Base-by-base conservation (phyloP, 2,888 invertebrate species). In the Lycaena phlaeas region DNA sequence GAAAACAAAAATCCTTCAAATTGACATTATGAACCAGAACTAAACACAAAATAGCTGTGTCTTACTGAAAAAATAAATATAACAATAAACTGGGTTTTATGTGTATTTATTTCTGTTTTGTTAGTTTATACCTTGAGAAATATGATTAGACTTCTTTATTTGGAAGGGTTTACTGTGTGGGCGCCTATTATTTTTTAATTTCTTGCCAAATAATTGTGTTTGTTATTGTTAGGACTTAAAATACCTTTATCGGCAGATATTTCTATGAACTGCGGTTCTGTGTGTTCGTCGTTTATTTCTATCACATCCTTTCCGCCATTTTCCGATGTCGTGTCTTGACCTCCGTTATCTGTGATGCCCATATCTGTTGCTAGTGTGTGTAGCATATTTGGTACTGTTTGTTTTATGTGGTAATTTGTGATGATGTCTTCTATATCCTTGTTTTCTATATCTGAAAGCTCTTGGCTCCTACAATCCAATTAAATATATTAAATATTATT, bases 351-450 rank as follows among this genome's bases (percentile, higher is more conserved):
- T 3, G 1, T 10, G 12, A 12, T 14, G 11, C 22, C 22, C 7
- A 3, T 6, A 7, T 25, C 9, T 22, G 7, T 30, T 25, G 10
- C 22, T 3, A 30, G 39, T 10, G 27, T 11, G 9, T 29, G 39
- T 18, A 34, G 12, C 7, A 22, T 30, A 11, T 30, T 30, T n/a
- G 39, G 39, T 14, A 29, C 14, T 9, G 14, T 52, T 42, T 75
- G 74, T 29, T 68, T 68, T 4, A 79, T 78, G 18, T 73, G 70
- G 38, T 78, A 79, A 42, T 75, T 68, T 0, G 76, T 72, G 6
- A 81, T 59, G 28, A 78, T 65, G 0, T 77, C 77, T 29, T 81
- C 79, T 0, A 81, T 68, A 28, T 81, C 79, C 1, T 68, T 63
- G 3, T 57, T 54, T 0, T 57, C 50, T 11, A 51, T 15, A 9